These are phyloP conservation scores for Spatulosminthurus flaviceps DNA, from an alignment of 2,888 invertebrate genomes.

Conservation along the genomic window DNA sequence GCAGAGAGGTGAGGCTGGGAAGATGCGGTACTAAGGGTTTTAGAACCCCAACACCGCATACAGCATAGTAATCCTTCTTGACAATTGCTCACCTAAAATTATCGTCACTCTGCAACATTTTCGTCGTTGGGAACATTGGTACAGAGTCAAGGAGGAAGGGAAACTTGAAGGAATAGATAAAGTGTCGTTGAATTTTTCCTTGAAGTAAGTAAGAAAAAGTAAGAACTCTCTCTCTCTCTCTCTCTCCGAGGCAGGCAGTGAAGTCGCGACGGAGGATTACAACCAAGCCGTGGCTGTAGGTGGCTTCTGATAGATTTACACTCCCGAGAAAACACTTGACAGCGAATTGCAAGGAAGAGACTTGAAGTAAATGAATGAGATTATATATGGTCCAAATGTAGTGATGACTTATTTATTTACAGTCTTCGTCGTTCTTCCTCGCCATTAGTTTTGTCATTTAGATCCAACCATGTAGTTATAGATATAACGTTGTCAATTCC, in stretches of 20 bases:
- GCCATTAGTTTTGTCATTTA: conserved; percentile 5
- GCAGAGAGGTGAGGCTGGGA: conserved; percentile 62
- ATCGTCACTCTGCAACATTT: conserved; percentile 61
- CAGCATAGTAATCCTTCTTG: conserved; percentile 56
- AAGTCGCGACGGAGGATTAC: conserved; percentile 49
- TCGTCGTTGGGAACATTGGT: conserved; percentile 50
- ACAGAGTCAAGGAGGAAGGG: conserved; percentile 19
- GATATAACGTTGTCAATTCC: conserved; percentile 18
- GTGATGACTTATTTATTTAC: conserved; percentile 47
- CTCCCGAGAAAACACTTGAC: conserved; percentile 48
- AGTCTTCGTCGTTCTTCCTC: conserved; percentile 38
- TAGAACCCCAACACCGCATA: conserved; percentile 63
- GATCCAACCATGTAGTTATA: conserved; percentile 1
- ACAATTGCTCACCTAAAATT: conserved; percentile 61
- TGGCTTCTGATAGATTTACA: conserved; percentile 52
- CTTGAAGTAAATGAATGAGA: conserved; percentile 36
- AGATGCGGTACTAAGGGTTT: conserved; percentile 63
- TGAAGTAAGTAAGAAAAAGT: background rate
- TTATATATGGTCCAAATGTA: conserved; percentile 40
- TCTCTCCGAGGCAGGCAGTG: background rate
- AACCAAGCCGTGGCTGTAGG: conserved; percentile 44
- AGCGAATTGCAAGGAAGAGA: conserved; percentile 28
- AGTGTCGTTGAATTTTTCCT: background rate
- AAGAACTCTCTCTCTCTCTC: too few relatives aligned
- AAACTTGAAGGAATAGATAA: background rate